These are phyloP conservation scores for Drosophila paracracens DNA, from an alignment of 2,888 invertebrate genomes.

Conservation along the genomic window DNA sequence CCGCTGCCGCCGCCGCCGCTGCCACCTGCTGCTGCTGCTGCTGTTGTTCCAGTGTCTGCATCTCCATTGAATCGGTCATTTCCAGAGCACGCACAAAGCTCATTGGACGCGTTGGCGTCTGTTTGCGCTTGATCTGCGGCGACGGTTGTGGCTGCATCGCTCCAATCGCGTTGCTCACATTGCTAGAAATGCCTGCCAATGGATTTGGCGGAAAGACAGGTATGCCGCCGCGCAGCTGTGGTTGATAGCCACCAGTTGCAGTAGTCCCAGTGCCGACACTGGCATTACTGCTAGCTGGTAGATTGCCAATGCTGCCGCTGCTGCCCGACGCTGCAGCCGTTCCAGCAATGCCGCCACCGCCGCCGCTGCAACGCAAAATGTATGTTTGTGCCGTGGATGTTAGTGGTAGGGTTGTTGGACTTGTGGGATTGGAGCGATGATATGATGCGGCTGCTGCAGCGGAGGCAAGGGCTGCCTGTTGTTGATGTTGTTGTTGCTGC, in stretches of 20 bases:
- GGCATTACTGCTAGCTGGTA: constrained; percentile 42
- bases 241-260: constrained; percentile 86
- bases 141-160: constrained; percentile 84
- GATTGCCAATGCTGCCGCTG: constrained; percentile 67
- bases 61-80: constrained; percentile 95
- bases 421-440: constrained; percentile 90
- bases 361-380: constrained; percentile 81
- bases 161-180: constrained; percentile 54
- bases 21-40: constrained; percentile 76
- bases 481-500: constrained; percentile 82
- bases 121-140: constrained; percentile 87
- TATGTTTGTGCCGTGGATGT: constrained; percentile 81
- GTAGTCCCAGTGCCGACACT: constrained; percentile 14
- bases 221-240: constrained; percentile 88
- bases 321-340: constrained; percentile 46
- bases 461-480: constrained; percentile 74
- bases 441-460: constrained; percentile 82
- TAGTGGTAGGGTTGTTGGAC: constrained; percentile 87
- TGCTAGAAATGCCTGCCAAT: constrained; percentile 45
- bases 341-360: constrained; percentile 34
- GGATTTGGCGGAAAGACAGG: constrained; percentile 88
- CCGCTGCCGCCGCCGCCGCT: constrained; percentile 60
- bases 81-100: constrained; percentile 95
- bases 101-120: constrained; percentile 89
- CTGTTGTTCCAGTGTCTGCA: constrained; percentile 86